A percentile compares a stretch with the other conserved stretches of the same genome.
Evolutionary conservation across 2,888 invertebrate genomes (phyloP).

Genomic region (Drosophila quinaria): DNA sequence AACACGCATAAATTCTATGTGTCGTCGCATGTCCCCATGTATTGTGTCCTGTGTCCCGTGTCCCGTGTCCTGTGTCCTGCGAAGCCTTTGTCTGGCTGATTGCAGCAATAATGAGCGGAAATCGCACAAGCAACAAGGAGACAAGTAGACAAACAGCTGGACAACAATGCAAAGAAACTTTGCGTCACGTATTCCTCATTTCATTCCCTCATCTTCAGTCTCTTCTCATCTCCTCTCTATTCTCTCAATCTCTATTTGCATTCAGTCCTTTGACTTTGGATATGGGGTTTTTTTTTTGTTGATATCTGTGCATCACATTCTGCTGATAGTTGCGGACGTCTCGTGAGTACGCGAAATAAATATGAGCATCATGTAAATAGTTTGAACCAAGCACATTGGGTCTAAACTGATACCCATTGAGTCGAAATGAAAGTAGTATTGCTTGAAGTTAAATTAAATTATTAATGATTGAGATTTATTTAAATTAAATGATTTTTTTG

Average conservation of each 20-base stretch:
- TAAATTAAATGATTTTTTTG: no score
- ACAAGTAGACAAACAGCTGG: conserved; percentile 54
- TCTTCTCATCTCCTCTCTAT: not conserved
- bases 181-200: conserved; percentile 50
- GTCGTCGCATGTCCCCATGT: not conserved
- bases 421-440: not conserved
- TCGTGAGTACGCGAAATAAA: conserved; percentile 70
- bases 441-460: not conserved
- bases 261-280: conserved; percentile 47
- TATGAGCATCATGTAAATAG: conserved; percentile 71
- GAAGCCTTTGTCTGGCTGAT: conserved; percentile 65
- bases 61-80: conserved; percentile 7
- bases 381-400: conserved; percentile 60
- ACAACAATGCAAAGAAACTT: conserved; percentile 60
- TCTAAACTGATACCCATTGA: not conserved
- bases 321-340: conserved; percentile 49
- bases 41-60: not conserved
- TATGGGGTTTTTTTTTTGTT: conserved; percentile 25
- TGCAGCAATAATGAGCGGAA: conserved; percentile 78
- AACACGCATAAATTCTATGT: conserved; percentile 54
- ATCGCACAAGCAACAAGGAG: conserved; percentile 61
- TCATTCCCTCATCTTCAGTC: not conserved
- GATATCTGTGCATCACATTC: conserved; percentile 13
- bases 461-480: not conserved
- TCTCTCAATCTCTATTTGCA: conserved; percentile 54